Conservation (phyloP, 2,888 invertebrate species). For the Campoplex capitator region DNA sequence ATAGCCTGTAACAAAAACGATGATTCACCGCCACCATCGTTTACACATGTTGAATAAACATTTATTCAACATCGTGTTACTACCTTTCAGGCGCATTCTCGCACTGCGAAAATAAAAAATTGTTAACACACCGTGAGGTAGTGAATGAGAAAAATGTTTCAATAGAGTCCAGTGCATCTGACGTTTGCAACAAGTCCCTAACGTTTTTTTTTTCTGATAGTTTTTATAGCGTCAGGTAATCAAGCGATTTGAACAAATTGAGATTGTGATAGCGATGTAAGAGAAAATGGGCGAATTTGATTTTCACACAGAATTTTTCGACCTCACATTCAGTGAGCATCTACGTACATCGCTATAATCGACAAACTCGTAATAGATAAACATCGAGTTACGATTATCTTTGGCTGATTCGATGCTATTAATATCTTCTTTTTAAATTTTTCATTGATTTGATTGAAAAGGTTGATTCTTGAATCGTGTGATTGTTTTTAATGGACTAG, state of each 20-base stretch:
- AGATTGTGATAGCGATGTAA: no score
- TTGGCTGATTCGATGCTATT: neutral
- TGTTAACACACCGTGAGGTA: neutral
- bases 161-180: neutral
- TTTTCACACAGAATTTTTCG: no score
- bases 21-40: constrained; percentile 24
- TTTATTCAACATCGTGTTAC: constrained; percentile 2
- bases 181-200: neutral
- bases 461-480: neutral
- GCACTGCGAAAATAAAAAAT: constrained; percentile 12
- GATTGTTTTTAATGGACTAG: neutral
- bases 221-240: no score
- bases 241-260: neutral
- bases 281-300: no score
- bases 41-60: constrained; percentile 12
- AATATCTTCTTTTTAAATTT: neutral
- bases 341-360: no score
- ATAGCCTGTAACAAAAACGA: constrained; percentile 16
- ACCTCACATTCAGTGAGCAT: no score
- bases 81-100: neutral
- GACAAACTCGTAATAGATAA: no score
- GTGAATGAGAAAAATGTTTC: constrained; percentile 1
- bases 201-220: neutral
- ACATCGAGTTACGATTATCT: neutral
- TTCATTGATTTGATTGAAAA: neutral